Conservation (phyloP, 2,113 vertebrate genomes). For the Phrynocephalus versicolor region DNA sequence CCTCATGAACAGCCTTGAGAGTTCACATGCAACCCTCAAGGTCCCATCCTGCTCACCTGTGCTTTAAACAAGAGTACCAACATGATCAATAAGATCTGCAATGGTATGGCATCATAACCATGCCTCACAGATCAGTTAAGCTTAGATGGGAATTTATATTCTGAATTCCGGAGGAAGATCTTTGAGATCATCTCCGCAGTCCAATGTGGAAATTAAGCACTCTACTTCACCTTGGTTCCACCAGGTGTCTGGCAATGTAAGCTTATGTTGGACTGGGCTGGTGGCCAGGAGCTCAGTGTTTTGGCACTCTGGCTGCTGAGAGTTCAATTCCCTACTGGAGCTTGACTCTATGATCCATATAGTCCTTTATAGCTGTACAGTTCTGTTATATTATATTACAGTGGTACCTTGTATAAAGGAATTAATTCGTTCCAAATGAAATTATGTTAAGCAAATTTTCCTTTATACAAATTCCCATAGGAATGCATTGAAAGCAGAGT, state of each 20-base stretch:
- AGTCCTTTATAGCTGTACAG: too few relatives aligned
- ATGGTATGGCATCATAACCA: not conserved
- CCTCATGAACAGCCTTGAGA: not conserved
- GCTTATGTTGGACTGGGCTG: not conserved
- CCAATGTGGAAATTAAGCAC: not conserved
- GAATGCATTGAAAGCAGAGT: too few relatives aligned
- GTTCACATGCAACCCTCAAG: not conserved
- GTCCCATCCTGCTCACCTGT: too few relatives aligned
- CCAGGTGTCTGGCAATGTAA: not conserved
- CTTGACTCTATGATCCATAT: too few relatives aligned
- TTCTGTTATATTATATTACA: conserved; percentile 12
- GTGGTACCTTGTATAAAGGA: too few relatives aligned
- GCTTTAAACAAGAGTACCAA: not conserved
- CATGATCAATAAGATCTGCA: not conserved
- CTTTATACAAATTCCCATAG: too few relatives aligned
- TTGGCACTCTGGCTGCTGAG: too few relatives aligned
- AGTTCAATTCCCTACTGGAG: too few relatives aligned
- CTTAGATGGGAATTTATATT: not conserved
- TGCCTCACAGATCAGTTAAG: not conserved
- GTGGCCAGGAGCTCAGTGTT: conserved; percentile 27
- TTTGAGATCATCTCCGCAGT: not conserved
- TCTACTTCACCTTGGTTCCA: not conserved
- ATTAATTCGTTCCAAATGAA: too few relatives aligned
- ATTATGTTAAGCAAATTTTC: too few relatives aligned
- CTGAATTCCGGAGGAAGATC: not conserved